Base-by-base conservation (phyloP, 2,113 vertebrate species). In the Motacilla alba region DNA sequence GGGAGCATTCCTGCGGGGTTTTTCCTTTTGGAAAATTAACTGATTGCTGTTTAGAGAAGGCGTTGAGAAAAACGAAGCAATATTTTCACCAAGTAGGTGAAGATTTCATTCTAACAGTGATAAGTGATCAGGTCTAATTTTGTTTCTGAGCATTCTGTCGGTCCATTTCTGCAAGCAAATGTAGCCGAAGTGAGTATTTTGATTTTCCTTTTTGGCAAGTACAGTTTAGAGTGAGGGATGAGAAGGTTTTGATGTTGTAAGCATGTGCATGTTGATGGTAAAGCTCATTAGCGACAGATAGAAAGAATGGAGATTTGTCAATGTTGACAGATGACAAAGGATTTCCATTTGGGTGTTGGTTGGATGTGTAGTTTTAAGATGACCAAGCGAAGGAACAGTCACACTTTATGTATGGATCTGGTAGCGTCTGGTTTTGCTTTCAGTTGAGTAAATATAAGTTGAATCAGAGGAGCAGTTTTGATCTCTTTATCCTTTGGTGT, bases 181-280 rank as follows among this genome's bases (percentile, higher is more conserved):
- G 58, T 60, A 85, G 80, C 89, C 75, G 59, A 88, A 96, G 95
- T 80, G 88, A 95, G 76, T 83, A 70, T 96, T 73, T 85, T 49
- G 52, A 75, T 87, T 76, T 80, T 70, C 35, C 37, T 59, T 70
- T 74, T 56, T 35, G 47, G 31, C 31, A 50, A 49, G 26, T 83
- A 87, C 14, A 8, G 27, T 75, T 84, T 24, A 8, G 43, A 63
- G 56, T n/a, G 20, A 63, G 70, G 90, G 20, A 27, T n/a, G 39
- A 47, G 64, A 58, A 67, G 75, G 41, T 31, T 75, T 75, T 59
- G 52, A 4, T 62, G 27, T 43, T 60, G 73, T 7, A 17, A 13
- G 58, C 6, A 0, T 19, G 15, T 46, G 18, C 20, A n/a, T 20
- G 22, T 60, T 56, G 64, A 44, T 60, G 81, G 43, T 63, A 72